Evolutionary conservation across 2,113 vertebrate genomes (phyloP), one percentile per base, ranked within the genome.

Genomic region (Crotalus viridis): DNA sequence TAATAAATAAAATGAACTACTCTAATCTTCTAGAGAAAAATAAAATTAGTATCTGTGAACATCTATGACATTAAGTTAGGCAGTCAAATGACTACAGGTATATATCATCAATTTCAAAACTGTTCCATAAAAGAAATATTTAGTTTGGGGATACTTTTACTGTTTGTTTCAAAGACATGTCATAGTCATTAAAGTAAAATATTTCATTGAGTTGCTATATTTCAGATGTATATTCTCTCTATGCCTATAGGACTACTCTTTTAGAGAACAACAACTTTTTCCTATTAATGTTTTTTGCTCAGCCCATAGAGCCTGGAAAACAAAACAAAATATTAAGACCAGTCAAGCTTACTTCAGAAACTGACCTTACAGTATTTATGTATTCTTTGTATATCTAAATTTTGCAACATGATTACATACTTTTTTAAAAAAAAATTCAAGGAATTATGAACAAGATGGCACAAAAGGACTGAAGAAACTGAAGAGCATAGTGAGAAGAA

Each of bases 401-500:
- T 81, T 89, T 81, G 59, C 39, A 86, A 90, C 55, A 90, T 93
- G 54, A 92, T 61, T 90, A 13, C 59, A 26, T 85, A 74, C 10
- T 56, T 93, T 89, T 48, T 85, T 55, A 43, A 43, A 43, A 43
- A 43, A 43, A 43, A 43, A 43, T 86, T 24, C 7, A 52, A 52
- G 12, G 55, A 64, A 10, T 90, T 48, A 86, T 48, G 39, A 28
- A n/a, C 74, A 90, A 85, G 54, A 90, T 89, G 43, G 24, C 48
- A 94, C 64, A 93, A 91, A 24, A 4, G 13, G 24, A n/a, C 33
- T 64, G 61, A 54, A 64, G 33, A 88, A 55, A 64, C 12, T 52
- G 92, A 39, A 3, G 88, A 93, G 26, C 22, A 54, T 51, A 91
- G 39, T 89, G 74, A 39, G 57, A 91, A 91, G 46, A 94, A 51